These are phyloP conservation scores for Pandemis cinnamomeana DNA, from an alignment of 2,888 invertebrate genomes.

Conservation along the genomic window DNA sequence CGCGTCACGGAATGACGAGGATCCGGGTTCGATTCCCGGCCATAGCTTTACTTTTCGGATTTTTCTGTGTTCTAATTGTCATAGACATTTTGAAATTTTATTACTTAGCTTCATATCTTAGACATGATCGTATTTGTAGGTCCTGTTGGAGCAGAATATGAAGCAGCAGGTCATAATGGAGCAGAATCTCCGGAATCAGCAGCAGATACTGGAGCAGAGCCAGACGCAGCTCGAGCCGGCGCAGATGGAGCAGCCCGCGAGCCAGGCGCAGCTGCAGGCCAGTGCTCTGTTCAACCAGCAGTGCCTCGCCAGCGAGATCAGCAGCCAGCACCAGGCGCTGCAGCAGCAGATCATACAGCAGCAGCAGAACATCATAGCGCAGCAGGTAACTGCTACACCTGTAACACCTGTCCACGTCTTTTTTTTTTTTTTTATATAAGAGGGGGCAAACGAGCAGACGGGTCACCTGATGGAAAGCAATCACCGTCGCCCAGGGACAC, in stretches of 20 bases:
- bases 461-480: too few relatives aligned
- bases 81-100: too few relatives aligned
- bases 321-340: slow-evolving; percentile 78
- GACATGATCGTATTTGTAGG: slow-evolving; percentile 1
- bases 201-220: slow-evolving; percentile 72
- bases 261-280: slow-evolving; percentile 68
- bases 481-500: too few relatives aligned
- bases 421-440: too few relatives aligned
- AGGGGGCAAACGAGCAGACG: too few relatives aligned
- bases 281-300: slow-evolving; percentile 66
- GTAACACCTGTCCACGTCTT: background rate
- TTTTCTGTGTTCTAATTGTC: too few relatives aligned
- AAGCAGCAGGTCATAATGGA: slow-evolving; percentile 77
- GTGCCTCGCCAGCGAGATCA: slow-evolving; percentile 66
- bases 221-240: slow-evolving; percentile 66
- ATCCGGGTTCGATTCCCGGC: too few relatives aligned
- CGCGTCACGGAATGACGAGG: too few relatives aligned
- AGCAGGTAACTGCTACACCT: background rate
- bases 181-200: slow-evolving; percentile 78
- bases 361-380: slow-evolving; percentile 75
- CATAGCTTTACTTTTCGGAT: too few relatives aligned
- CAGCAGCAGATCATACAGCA: slow-evolving; percentile 83
- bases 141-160: slow-evolving; percentile 65
- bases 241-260: slow-evolving; percentile 61
- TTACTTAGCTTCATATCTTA: background rate